Evolutionary conservation across 2,888 invertebrate species (phyloP).

Genomic region (Leptinotarsa tumamoca): DNA sequence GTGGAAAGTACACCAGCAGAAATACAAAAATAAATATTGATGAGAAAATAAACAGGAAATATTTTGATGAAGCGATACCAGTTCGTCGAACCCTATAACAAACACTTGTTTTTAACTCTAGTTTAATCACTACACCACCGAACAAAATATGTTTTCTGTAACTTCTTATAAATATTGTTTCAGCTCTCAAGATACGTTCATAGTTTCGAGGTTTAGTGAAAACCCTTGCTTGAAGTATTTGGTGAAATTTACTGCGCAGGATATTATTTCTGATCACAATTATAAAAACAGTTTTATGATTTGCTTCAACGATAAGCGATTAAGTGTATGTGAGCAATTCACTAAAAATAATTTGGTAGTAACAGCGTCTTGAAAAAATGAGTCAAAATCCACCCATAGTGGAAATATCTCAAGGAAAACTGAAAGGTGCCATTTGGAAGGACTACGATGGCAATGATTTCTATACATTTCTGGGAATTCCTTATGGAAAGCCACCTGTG

Average conservation of each 20-base stretch:
- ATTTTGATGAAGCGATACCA: background rate
- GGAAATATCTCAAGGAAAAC: background rate
- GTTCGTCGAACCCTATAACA: no score
- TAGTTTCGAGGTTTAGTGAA: no score
- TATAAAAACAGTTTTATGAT: no score
- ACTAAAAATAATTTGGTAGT: background rate
- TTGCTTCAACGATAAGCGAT: no score
- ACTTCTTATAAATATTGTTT: background rate
- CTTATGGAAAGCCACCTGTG: conserved; percentile 19
- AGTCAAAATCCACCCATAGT: background rate
- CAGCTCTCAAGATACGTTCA: no score
- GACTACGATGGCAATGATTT: conserved; percentile 10
- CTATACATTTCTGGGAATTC: conserved; percentile 19
- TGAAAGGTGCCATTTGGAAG: conserved; percentile 12
- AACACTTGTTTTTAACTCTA: no score
- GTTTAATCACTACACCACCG: background rate
- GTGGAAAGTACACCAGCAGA: no score
- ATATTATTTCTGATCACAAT: background rate
- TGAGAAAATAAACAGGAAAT: background rate
- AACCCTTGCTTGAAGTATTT: no score
- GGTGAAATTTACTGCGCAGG: background rate
- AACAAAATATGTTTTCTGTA: background rate
- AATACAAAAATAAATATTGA: no score
- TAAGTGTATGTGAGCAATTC: background rate
- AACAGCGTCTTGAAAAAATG: background rate